phyloP scores from a whole-genome alignment of 1,140 invertebrate species.

The Archivesica marissinica region DNA sequence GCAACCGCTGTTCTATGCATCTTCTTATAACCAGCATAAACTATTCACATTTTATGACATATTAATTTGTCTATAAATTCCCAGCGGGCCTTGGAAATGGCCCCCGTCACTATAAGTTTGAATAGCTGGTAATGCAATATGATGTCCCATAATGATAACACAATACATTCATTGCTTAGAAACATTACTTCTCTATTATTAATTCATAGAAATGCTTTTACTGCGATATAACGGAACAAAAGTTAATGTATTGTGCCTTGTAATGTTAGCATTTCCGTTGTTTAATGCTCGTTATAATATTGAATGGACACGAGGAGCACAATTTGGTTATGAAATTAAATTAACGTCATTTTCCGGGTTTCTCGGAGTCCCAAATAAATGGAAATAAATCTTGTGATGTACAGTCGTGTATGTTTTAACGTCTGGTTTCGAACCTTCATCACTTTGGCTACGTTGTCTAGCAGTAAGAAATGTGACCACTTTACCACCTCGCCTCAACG shows the following conservation, averaged over 20 bases:
- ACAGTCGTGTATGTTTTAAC: too few species aligned
- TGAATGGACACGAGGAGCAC: too few species aligned
- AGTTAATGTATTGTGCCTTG: neutral
- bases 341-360: too few species aligned
- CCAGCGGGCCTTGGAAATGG: neutral
- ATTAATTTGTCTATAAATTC: conserved; percentile 35
- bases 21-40: neutral
- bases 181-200: conserved; percentile 8
- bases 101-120: neutral
- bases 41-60: conserved; percentile 16
- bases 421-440: too few species aligned
- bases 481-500: too few species aligned
- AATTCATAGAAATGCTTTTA: conserved; percentile 34
- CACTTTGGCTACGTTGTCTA: too few species aligned
- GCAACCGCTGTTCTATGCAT: neutral
- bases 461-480: too few species aligned
- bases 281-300: neutral
- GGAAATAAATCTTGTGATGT: too few species aligned
- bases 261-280: neutral
- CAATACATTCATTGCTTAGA: neutral
- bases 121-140: conserved; percentile 3
- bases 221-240: conserved; percentile 16
- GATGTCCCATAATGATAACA: neutral
- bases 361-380: too few species aligned
- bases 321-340: too few species aligned